Conservation (phyloP, 1,140 invertebrate species). For the Anadara kagoshimensis region DNA sequence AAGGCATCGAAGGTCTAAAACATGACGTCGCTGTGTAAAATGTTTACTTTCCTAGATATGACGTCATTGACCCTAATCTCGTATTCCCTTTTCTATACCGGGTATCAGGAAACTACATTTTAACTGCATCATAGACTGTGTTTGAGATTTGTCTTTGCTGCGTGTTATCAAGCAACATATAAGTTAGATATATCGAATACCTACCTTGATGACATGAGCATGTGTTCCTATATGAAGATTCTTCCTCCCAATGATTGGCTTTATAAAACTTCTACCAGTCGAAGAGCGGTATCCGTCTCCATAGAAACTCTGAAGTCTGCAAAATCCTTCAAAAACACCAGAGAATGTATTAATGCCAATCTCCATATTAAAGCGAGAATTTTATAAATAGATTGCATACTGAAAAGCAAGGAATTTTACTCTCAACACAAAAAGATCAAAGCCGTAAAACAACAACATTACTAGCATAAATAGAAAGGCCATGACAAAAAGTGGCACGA, state of each 20-base stretch:
- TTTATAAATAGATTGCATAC: not conserved
- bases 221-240: constrained; percentile 59
- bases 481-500: too few relatives aligned
- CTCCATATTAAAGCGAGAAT: not conserved
- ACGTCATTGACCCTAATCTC: too few relatives aligned
- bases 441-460: not conserved
- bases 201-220: constrained; percentile 50
- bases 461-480: too few relatives aligned
- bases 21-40: too few relatives aligned
- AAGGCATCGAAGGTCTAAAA: too few relatives aligned
- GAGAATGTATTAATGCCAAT: not conserved
- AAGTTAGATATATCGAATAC: too few relatives aligned
- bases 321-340: constrained; percentile 16
- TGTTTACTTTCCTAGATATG: too few relatives aligned
- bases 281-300: constrained; percentile 55
- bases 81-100: too few relatives aligned
- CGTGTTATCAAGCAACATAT: not conserved
- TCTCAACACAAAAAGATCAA: not conserved
- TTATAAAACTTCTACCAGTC: constrained; percentile 55
- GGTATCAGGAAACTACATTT: too few relatives aligned
- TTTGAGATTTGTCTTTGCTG: too few relatives aligned
- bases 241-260: constrained; percentile 42
- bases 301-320: constrained; percentile 42
- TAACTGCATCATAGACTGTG: too few relatives aligned
- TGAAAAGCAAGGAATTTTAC: not conserved